Conservation (phyloP, 2,113 vertebrate genomes). For the Cavia porcellus region DNA sequence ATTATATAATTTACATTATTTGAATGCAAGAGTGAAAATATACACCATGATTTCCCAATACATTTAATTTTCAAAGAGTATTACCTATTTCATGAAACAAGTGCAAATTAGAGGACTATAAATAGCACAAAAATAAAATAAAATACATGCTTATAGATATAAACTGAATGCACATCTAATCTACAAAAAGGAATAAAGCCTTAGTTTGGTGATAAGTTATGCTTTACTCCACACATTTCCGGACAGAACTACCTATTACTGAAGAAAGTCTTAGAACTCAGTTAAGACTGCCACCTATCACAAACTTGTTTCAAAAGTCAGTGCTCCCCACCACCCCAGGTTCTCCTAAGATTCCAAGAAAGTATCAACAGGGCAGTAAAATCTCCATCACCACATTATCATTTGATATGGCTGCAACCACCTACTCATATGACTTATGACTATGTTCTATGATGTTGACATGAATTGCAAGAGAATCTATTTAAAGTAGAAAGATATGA, state of each 20-base stretch:
- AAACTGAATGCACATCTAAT: background rate
- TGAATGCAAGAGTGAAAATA: background rate
- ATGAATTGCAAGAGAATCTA: background rate
- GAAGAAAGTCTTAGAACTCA: constrained; percentile 23
- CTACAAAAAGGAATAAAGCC: background rate
- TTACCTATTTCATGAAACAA: background rate
- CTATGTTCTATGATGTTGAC: background rate
- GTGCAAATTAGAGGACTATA: background rate
- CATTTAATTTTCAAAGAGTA: constrained; percentile 40
- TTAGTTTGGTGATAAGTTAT: background rate
- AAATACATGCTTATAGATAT: background rate
- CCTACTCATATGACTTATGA: background rate
- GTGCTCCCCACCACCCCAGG: background rate
- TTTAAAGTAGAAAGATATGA: constrained; percentile 50
- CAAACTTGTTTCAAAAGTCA: constrained; percentile 38
- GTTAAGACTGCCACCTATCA: constrained; percentile 77
- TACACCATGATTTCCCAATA: constrained; percentile 19
- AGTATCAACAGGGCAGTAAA: background rate
- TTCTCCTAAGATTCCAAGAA: background rate
- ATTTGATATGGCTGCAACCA: background rate
- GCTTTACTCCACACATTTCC: background rate
- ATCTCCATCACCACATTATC: background rate
- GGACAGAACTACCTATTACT: background rate
- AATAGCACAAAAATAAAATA: background rate
- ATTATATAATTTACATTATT: background rate